Base-by-base conservation (phyloP, 2,113 vertebrate species). In the Phycodurus eques region DNA sequence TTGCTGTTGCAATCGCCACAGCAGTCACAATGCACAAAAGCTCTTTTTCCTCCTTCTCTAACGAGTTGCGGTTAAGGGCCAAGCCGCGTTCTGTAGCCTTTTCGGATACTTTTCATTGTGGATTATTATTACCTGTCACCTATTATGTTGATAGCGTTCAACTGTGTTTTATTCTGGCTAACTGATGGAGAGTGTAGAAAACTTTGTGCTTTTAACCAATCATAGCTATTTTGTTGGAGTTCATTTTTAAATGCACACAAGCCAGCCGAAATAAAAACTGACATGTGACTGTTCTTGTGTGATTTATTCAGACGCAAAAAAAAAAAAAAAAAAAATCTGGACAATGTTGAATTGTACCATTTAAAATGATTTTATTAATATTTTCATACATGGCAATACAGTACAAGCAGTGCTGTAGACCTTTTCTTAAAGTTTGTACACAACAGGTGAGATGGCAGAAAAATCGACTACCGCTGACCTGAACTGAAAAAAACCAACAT, bases 251-350 rank as follows among this genome's bases (percentile, higher is more conserved):
- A 47, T 47, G 77, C 81, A 70, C 42, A 3, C 79, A 66, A 75
- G 72, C 86, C 87, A 74, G 76, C 72, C 75, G 72, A 75, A 89
- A 89, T 88, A 66, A 87, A 87, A 88, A 88, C 77, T 85, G 77
- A 70, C 67, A 51, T 82, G 70, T 82, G 73, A 83, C 80, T 78
- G 69, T 74, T 69, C 8, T 51, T 57, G 65, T 84, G 64, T 79
- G 63, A 79, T 74, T 82, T 5, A 68, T 27, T 31, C 3, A 14
- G 46, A 27, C 12, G 70, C 13, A 31, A 66, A 66, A 31, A 13
- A 66, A 66, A 15, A 27, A 27, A 27, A 27, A 27, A 31, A 66
- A 66, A 31, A 13, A 66, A 66, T 27, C 44, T 2, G 22, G 20
- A 66, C 43, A 47, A 17, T 15, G 42, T 31, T 20, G 20, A 22